Percentiles rank a stretch among this genome's conserved stretches.
Conservation (phyloP, 2,797 vertebrate genomes). For the Leptoclinus maculatus region DNA sequence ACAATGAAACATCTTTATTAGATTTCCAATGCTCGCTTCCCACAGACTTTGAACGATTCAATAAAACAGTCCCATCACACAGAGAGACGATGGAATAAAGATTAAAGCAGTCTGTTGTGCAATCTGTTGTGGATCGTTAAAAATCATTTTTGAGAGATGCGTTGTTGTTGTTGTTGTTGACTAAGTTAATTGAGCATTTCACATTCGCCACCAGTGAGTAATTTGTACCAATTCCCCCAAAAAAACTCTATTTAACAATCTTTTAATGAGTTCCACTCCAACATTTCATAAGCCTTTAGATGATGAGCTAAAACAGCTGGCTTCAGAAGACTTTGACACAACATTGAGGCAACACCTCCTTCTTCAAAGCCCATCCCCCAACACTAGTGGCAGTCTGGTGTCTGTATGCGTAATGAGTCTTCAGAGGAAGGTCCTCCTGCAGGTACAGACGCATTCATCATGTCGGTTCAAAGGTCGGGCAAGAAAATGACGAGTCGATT, state of each 20-base stretch:
- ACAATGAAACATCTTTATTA: constrained; percentile 25
- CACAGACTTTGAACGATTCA: constrained; percentile 16
- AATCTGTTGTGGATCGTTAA: constrained; percentile 27
- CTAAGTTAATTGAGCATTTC: constrained; percentile 24
- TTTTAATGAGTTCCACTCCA: constrained; percentile 21
- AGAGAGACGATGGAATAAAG: not conserved
- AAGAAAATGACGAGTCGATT: constrained; percentile 68
- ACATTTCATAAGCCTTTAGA: constrained; percentile 27
- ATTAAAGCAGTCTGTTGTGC: constrained; percentile 22
- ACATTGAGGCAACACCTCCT: constrained; percentile 54
- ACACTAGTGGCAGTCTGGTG: constrained; percentile 47
- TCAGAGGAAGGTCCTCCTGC: constrained; percentile 47
- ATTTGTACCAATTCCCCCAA: constrained; percentile 21
- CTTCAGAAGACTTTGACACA: constrained; percentile 29
- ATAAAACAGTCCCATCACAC: not conserved
- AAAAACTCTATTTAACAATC: constrained; percentile 14
- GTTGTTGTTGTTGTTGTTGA: constrained; percentile 26
- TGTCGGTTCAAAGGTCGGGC: constrained; percentile 64
- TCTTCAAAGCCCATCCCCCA: constrained; percentile 65
- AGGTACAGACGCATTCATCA: constrained; percentile 75
- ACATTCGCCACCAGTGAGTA: constrained; percentile 3
- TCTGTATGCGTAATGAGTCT: constrained; percentile 69
- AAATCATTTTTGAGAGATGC: constrained; percentile 7
- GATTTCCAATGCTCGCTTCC: constrained; percentile 25
- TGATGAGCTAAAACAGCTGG: constrained; percentile 12